phyloP scores from a whole-genome alignment of 2,888 invertebrate species.

The Melieria omissa region DNA sequence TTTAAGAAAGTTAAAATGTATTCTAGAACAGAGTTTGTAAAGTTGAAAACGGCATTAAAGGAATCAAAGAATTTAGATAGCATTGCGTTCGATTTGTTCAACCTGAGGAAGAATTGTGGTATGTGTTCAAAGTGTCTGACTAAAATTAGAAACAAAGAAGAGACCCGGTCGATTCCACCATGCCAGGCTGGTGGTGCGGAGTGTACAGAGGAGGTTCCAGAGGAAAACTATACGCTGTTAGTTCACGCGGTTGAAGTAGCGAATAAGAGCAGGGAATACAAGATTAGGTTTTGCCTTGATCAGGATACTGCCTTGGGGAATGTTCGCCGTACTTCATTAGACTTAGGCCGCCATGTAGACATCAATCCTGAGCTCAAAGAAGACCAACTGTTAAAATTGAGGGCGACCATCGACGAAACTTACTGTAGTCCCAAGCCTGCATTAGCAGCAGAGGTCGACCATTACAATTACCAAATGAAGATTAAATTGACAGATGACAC shows the following conservation, averaged over 20 bases:
- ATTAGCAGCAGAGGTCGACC: slow-evolving; percentile 7
- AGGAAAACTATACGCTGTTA: too few species aligned
- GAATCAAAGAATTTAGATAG: too few species aligned
- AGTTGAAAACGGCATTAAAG: too few species aligned
- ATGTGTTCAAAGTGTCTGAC: neutral
- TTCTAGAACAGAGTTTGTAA: neutral
- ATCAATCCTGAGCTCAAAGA: neutral
- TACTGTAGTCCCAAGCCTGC: neutral
- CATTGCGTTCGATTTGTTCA: too few species aligned
- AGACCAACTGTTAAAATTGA: neutral
- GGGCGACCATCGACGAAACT: neutral
- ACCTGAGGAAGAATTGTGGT: too few species aligned
- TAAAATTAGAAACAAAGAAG: neutral
- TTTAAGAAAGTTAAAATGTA: too few species aligned
- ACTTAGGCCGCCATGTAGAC: neutral
- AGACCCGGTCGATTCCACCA: neutral
- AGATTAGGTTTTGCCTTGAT: neutral
- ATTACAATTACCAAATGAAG: slow-evolving; percentile 37
- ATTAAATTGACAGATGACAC: slow-evolving; percentile 32
- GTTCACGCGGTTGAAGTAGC: too few species aligned
- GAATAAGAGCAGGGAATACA: neutral
- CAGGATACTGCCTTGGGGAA: neutral
- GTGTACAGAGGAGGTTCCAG: too few species aligned
- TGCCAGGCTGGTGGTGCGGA: too few species aligned
- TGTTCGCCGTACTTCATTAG: neutral